phyloP scores from a whole-genome alignment of 1,140 invertebrate genomes.

The Hyles euphorbiae region DNA sequence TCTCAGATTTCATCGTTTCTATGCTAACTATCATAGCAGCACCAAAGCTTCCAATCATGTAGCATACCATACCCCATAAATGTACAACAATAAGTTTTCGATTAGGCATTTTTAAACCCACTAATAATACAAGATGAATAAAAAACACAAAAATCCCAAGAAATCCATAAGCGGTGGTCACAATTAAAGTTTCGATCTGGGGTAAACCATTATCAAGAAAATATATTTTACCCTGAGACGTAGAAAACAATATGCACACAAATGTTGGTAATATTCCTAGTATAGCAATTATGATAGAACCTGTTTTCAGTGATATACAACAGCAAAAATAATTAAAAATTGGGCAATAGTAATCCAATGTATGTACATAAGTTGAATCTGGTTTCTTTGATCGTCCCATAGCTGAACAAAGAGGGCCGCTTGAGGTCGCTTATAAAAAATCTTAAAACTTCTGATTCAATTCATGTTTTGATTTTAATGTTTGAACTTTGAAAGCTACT shows the following conservation, averaged over 20 bases:
- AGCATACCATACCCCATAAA: constrained; percentile 16
- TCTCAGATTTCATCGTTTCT: constrained; percentile 10
- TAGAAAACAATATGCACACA: constrained; percentile 10
- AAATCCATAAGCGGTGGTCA: constrained; percentile 5
- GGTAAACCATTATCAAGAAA: constrained; percentile 7
- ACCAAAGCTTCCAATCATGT: constrained; percentile 13
- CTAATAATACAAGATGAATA: constrained; percentile 12
- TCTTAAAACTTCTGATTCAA: too few species aligned
- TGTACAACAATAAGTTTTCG: constrained; percentile 15
- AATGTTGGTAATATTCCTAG: constrained; percentile 17
- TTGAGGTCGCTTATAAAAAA: too few species aligned
- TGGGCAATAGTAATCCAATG: constrained; percentile 11
- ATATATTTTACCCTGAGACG: neutral
- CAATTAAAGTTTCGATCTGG: neutral
- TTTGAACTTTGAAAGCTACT: too few species aligned
- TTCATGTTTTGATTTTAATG: too few species aligned
- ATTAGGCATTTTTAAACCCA: constrained; percentile 11
- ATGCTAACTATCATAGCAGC: constrained; percentile 13
- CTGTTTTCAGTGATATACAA: constrained; percentile 17
- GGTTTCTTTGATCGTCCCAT: neutral
- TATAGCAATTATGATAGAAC: constrained; percentile 15
- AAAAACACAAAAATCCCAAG: constrained; percentile 14
- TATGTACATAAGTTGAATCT: neutral
- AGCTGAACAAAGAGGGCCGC: too few species aligned
- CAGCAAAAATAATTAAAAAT: constrained; percentile 15